phyloP scores from a whole-genome alignment of 23 tunicate species.

The Trididemnum nubilum region DNA sequence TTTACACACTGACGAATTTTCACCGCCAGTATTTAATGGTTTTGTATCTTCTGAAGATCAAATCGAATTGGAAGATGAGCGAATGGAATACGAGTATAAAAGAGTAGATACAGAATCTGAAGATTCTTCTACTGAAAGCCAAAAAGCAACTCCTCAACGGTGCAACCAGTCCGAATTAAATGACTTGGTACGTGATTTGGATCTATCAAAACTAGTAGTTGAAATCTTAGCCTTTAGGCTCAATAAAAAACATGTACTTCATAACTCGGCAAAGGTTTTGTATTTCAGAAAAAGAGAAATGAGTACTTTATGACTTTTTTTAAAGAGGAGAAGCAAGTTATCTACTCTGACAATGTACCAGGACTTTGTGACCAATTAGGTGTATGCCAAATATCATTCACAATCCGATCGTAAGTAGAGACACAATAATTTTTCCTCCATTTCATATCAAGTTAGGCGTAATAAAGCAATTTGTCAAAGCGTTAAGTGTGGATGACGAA shows the following conservation, averaged over 20 bases:
- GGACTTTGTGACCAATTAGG: slow-evolving; percentile 1
- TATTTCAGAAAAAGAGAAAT: neutral
- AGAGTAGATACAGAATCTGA: too few species aligned
- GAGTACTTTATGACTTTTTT: too few species aligned
- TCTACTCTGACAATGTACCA: slow-evolving; percentile 1
- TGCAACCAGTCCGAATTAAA: too few species aligned
- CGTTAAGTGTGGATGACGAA: too few species aligned
- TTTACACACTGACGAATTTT: neutral
- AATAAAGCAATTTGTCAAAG: too few species aligned
- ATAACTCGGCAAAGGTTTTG: neutral
- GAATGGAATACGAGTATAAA: too few species aligned
- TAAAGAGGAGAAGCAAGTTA: neutral
- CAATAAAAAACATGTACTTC: neutral
- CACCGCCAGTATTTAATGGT: too few species aligned
- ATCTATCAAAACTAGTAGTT: neutral
- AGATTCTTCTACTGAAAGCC: too few species aligned
- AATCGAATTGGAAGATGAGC: neutral
- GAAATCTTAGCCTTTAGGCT: neutral
- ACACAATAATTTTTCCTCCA: too few species aligned
- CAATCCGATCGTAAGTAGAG: too few species aligned
- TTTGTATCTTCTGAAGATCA: neutral
- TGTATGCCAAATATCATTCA: too few species aligned
- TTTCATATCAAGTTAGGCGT: too few species aligned
- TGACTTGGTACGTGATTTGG: neutral
- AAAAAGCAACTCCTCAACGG: neutral